Base-by-base conservation (phyloP, 30 jellyfish, hydroid and myxozoan species). In the Haliclystus octoradiatus region DNA sequence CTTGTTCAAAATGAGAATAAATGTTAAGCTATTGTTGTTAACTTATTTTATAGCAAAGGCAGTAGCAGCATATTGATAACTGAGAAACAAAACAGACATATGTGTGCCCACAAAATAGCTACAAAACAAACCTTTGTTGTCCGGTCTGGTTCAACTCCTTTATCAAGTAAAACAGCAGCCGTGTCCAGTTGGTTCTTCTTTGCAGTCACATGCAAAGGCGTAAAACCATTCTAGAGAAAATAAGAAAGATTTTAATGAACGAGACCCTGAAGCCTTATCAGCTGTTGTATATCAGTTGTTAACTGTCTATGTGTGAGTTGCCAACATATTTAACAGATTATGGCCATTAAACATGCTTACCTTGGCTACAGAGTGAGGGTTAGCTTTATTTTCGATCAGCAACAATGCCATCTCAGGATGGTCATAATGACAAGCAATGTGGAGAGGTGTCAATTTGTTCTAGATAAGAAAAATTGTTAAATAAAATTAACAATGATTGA, bases 131-230 rank as follows among this genome's bases (percentile, higher is more conserved):
- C 92, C 77, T 67, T 74, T 1, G 97, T 80, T 4, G 84, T 80
- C 52, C 40, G 34, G 74, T 87, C 97, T 32, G 97, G 86, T 46
- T 87, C 97, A 25, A 87, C 94, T 40, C 97, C 97, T 4, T 64
- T 62, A 22, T 80, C 83, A 29, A 87, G 74, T 35, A 87, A 76
- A 15, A 65, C 31, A 26, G 69, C 5, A 2, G 81, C 93, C 51
- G 79, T 34, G n/a, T 75, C 83, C 24, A 80, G 2, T 29, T 67
- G 88, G 66, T 80, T 87, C 79, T 87, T 87, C 74, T 75, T 87
- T 30, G 97, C 92, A 12, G 88, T 65, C 0, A 87, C 79, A 67
- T 87, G 97, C 66, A 87, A 69, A 1, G 97, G 97, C 23, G 97
- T 79, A 33, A 73, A 87, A 0, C 97, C 97, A 70, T 87, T 87